Conservation (phyloP, 2,113 vertebrate genomes). For the Oreochromis tanganicae region DNA sequence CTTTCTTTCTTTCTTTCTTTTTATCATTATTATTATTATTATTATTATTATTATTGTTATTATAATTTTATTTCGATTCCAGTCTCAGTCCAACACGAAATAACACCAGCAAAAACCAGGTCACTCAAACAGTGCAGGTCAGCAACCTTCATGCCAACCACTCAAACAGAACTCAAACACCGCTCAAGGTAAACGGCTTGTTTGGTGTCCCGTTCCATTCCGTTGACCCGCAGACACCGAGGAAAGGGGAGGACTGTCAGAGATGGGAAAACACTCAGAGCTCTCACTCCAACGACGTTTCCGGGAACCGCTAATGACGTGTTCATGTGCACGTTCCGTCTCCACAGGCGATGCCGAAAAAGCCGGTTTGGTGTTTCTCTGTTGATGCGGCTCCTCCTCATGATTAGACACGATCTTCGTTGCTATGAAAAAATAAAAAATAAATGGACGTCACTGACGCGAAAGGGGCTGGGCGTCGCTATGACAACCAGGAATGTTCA, state of each 20-base stretch:
- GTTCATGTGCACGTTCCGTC: background rate
- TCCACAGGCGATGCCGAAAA: background rate
- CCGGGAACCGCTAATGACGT: background rate
- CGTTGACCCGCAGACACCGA: background rate
- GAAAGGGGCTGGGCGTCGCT: slow-evolving; percentile 68
- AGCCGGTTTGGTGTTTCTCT: background rate
- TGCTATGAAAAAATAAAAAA: slow-evolving; percentile 23
- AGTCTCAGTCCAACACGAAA: background rate
- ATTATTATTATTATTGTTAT: background rate
- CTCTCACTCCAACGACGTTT: slow-evolving; percentile 2
- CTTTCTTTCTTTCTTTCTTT: background rate
- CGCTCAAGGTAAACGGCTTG: background rate
- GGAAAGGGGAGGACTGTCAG: background rate
- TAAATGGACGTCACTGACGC: slow-evolving; percentile 57
- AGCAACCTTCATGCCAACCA: slow-evolving; percentile 5
- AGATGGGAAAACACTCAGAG: background rate
- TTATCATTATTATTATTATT: background rate
- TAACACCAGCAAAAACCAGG: background rate
- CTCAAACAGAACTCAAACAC: slow-evolving; percentile 9
- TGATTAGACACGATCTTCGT: slow-evolving; percentile 20
- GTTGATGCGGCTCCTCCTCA: background rate
- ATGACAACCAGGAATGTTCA: slow-evolving; percentile 64
- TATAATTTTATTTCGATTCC: background rate
- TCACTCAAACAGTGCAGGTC: background rate
- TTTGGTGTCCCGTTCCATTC: slow-evolving; percentile 24